These are phyloP conservation scores for Megaptera novaeangliae DNA, from an alignment of 2,113 vertebrate genomes.

Conservation along the genomic window DNA sequence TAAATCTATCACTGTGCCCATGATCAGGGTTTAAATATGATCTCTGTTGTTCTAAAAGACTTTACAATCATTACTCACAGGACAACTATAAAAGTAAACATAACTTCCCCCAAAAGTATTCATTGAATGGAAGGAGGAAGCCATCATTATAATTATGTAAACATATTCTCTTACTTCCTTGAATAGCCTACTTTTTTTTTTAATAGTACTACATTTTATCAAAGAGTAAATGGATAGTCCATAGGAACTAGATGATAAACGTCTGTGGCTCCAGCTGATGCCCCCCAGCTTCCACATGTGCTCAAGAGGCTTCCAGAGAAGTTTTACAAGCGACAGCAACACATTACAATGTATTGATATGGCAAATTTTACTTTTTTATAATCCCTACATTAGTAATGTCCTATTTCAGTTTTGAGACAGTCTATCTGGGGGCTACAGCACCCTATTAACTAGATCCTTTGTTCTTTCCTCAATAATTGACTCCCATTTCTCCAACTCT, in stretches of 20 bases:
- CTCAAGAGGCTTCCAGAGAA: neutral
- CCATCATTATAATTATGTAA: constrained; percentile 27
- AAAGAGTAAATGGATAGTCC: neutral
- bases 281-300: neutral
- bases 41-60: neutral
- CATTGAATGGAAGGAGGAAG: neutral
- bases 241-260: neutral
- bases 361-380: neutral
- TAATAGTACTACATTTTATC: neutral
- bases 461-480: neutral
- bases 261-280: neutral
- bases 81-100: neutral
- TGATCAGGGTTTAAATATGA: neutral
- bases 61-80: neutral
- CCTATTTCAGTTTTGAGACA: neutral
- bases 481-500: neutral
- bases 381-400: neutral
- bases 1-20: neutral
- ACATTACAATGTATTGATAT: neutral
- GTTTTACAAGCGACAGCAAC: neutral
- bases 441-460: neutral
- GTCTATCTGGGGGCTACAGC: neutral
- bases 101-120: neutral
- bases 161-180: neutral
- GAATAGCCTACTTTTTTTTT: neutral